Evolutionary conservation across 2,113 vertebrate species (phyloP).

Genomic region (Apistogramma diplotaenia): DNA sequence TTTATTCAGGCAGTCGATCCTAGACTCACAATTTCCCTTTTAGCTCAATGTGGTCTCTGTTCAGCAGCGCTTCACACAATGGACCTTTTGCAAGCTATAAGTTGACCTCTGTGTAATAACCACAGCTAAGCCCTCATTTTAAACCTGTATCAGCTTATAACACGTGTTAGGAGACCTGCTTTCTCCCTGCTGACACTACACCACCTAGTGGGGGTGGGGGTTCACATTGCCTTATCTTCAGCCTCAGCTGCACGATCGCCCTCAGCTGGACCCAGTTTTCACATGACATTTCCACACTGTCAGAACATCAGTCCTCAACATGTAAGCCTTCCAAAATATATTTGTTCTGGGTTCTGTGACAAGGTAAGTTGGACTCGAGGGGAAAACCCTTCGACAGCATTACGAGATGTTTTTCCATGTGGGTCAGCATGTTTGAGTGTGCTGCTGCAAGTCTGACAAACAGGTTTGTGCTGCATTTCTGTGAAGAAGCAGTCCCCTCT

Average conservation of each 20-base stretch:
- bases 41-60: not conserved
- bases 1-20: not conserved
- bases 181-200: not conserved
- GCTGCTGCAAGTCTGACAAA: not conserved
- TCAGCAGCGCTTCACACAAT: not conserved
- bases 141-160: constrained; percentile 25
- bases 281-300: constrained; percentile 7
- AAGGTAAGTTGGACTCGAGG: not conserved
- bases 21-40: not conserved
- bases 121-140: constrained; percentile 1
- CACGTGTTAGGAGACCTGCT: not conserved
- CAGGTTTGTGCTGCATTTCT: not conserved
- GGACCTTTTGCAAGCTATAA: not conserved
- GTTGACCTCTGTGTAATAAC: constrained; percentile 4
- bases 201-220: not conserved
- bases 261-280: not conserved
- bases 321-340: not conserved
- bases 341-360: not conserved
- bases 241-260: not conserved
- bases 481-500: not conserved
- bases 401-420: not conserved
- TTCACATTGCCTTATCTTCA: constrained; percentile 2
- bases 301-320: not conserved
- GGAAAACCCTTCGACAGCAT: not conserved
- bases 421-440: not conserved